phyloP scores from a whole-genome alignment of 2,888 invertebrate genomes.

The Junonia oenone region DNA sequence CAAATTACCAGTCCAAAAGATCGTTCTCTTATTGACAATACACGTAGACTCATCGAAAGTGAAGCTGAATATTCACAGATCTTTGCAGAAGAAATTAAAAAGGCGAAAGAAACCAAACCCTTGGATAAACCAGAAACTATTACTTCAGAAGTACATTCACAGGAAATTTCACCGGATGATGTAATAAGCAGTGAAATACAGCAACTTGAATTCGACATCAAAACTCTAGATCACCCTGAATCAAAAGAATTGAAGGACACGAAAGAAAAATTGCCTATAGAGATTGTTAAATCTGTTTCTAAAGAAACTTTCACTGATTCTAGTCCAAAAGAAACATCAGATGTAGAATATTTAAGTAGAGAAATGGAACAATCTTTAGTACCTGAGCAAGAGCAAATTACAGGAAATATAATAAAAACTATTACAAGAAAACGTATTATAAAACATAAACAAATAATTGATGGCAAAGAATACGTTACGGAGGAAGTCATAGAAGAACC shows the following conservation, averaged over 20 bases:
- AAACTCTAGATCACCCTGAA: not conserved
- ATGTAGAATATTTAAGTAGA: not conserved
- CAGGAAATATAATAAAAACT: conserved; percentile 7
- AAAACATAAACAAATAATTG: conserved; percentile 83
- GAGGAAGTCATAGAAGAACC: conserved; percentile 85
- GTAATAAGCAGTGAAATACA: not conserved
- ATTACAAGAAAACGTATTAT: conserved; percentile 30
- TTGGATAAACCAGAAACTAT: not conserved
- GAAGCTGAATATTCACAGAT: conserved; percentile 40
- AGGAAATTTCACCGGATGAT: not conserved
- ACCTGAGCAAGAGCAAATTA: not conserved
- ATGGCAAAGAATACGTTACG: conserved; percentile 49
- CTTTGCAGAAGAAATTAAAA: not conserved
- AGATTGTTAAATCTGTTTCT: not conserved
- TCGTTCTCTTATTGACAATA: conserved; percentile 33
- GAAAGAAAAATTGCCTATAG: not conserved
- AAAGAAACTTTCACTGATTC: not conserved
- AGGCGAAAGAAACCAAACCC: not conserved
- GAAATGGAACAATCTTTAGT: not conserved
- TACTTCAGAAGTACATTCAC: not conserved
- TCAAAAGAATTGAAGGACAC: not conserved
- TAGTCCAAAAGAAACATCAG: not conserved
- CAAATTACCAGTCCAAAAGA: not conserved
- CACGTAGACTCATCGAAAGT: conserved; percentile 40
- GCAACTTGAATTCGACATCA: not conserved